phyloP scores from a whole-genome alignment of 2,797 vertebrate species.

The Coregonus sp. region DNA sequence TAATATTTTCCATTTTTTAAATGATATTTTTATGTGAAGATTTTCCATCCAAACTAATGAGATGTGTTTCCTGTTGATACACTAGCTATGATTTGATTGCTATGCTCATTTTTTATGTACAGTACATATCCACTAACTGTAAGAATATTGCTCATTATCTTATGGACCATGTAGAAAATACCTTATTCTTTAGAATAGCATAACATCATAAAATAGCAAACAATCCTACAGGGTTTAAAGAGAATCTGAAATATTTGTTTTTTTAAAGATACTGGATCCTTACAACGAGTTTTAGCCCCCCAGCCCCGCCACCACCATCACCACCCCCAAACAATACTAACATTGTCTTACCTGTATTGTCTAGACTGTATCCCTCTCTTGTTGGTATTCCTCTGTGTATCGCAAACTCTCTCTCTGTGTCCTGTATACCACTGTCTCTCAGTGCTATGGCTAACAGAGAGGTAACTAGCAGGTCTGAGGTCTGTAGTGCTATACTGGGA shows the following conservation, averaged over 20 bases:
- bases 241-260: too few species aligned
- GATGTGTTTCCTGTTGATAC: background rate
- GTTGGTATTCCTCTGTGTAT: too few species aligned
- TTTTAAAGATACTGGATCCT: too few species aligned
- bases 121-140: background rate
- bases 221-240: background rate
- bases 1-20: too few species aligned
- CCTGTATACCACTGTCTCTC: constrained; percentile 12
- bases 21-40: too few species aligned
- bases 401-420: background rate
- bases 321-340: too few species aligned
- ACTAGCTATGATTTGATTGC: background rate
- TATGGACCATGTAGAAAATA: background rate
- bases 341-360: too few species aligned
- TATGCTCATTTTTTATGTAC: background rate
- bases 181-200: background rate
- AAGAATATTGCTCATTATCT: background rate
- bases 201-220: background rate
- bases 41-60: background rate
- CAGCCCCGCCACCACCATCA: too few species aligned
- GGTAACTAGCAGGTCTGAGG: constrained; percentile 23
- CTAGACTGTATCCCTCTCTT: too few species aligned
- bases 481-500: constrained; percentile 28
- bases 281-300: too few species aligned
- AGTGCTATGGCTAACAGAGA: constrained; percentile 5